A percentile compares a stretch with the other conserved stretches of the same genome.
phyloP scores from a whole-genome alignment of 1,140 invertebrate genomes.

The Ceratina japonica region DNA sequence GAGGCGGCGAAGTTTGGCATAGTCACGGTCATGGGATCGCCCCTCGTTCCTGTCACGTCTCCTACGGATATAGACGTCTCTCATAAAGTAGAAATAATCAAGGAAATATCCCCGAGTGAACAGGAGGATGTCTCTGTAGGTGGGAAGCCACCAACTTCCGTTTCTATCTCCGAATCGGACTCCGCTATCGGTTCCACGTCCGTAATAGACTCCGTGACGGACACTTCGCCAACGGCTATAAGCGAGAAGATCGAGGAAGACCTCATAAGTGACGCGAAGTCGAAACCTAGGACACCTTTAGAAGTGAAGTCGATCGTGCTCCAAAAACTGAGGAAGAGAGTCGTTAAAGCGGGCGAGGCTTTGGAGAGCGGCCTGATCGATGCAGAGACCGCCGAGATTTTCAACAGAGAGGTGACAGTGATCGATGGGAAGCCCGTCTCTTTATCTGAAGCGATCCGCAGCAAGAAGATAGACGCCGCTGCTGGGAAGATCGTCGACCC shows the following conservation, averaged over 20 bases:
- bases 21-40: constrained; percentile 85
- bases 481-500: constrained; percentile 91
- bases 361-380: constrained; percentile 87
- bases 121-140: not conserved
- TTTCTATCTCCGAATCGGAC: constrained; percentile 25
- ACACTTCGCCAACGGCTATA: constrained; percentile 6
- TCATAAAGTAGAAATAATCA: constrained; percentile 69
- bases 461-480: constrained; percentile 87
- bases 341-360: constrained; percentile 86
- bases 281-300: constrained; percentile 81
- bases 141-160: constrained; percentile 7
- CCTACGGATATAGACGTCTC: constrained; percentile 57
- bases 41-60: constrained; percentile 83
- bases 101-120: constrained; percentile 60
- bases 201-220: constrained; percentile 7
- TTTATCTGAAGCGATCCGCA: constrained; percentile 87
- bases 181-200: constrained; percentile 4
- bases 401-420: constrained; percentile 81
- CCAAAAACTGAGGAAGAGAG: constrained; percentile 88
- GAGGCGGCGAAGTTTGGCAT: constrained; percentile 89
- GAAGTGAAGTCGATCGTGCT: constrained; percentile 86
- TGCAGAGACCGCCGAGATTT: constrained; percentile 84
- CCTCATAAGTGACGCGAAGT: constrained; percentile 80
- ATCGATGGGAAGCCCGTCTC: constrained; percentile 62
- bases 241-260: constrained; percentile 63